Evolutionary conservation across 2,888 invertebrate species (phyloP), one percentile per base, ranked within the genome.

Genomic region (Tethea ocularis): DNA sequence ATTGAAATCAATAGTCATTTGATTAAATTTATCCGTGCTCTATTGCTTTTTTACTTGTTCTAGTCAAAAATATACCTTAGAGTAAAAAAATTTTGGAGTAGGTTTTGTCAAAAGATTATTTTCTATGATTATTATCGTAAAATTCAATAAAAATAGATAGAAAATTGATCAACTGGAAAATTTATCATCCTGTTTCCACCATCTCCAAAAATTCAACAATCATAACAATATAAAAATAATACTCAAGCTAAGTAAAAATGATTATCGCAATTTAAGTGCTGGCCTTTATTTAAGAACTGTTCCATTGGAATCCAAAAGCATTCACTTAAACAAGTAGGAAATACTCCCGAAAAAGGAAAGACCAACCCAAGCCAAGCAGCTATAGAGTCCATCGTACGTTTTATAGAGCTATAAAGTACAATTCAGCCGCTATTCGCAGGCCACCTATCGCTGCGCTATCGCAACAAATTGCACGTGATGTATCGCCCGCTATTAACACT

Each of bases 401-500:
- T 88, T 87, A 87, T 84, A 75, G 83, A 72, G 77, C 83, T 79
- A 89, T 90, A 89, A 89, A 89, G 83, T 78, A 89, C 86, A 85
- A 83, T 85, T 78, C 84, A 69, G 71, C 69, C 68, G 66, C 67
- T 61, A 69, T 75, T 74, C 77, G 78, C 75, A 70, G 77, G 83
- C 79, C 77, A 78, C 80, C 83, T 86, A 88, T 87, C 87, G 83
- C 71, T 76, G 78, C 75, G 86, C 86, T 86, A 88, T 89, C 88
- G 89, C 88, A 81, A 91, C 91, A 91, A 91, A 91, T 91, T 90
- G 91, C 88, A 80, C 78, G 86, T 88, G 89, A 90, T 89, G 84
- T 88, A 91, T 90, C 84, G 80, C 79, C 63, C 72, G 77, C 83
- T 80, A 79, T 77, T 81, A 78, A 64, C 77, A 67, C 57, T 67